phyloP scores from a whole-genome alignment of 2,797 vertebrate genomes.

The Propithecus perrieri region DNA sequence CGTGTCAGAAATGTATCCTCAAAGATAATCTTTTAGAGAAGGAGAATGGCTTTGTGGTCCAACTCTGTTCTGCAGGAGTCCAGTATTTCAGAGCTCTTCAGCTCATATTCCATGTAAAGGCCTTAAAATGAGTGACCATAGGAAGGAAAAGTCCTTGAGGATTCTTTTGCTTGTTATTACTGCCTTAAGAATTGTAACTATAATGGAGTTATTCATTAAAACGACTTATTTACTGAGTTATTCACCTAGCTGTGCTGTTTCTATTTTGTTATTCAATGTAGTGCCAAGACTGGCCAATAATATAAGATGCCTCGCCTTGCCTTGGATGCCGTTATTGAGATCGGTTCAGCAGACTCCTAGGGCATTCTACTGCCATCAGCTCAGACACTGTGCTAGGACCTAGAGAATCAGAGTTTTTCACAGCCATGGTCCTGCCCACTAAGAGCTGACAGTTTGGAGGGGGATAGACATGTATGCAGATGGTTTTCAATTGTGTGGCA shows the following conservation, averaged over 20 bases:
- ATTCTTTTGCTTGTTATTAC: slow-evolving; percentile 2
- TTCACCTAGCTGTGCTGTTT: not conserved
- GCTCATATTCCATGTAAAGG: not conserved
- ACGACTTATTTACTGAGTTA: not conserved
- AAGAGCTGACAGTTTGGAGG: not conserved
- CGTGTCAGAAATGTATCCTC: slow-evolving; percentile 5
- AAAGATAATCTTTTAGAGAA: slow-evolving; percentile 16
- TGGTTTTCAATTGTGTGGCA: not conserved
- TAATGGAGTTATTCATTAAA: not conserved
- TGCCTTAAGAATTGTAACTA: not conserved
- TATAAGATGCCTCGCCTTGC: not conserved
- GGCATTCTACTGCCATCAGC: not conserved
- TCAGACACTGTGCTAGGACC: not conserved
- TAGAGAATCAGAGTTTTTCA: not conserved
- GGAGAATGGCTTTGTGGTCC: not conserved
- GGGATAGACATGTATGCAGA: not conserved
- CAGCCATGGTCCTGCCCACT: not conserved
- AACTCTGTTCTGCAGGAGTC: not conserved
- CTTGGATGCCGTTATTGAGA: not conserved
- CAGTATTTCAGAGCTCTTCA: not conserved
- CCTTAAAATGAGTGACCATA: not conserved
- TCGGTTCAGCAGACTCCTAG: not conserved
- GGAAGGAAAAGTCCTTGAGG: not conserved
- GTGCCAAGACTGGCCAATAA: not conserved
- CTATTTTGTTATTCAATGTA: not conserved